Percentiles rank a stretch among this genome's conserved stretches.
Evolutionary conservation across 53 echinoderm and acorn worm genomes (phyloP).

Genomic region (Paracentrotus lividus): DNA sequence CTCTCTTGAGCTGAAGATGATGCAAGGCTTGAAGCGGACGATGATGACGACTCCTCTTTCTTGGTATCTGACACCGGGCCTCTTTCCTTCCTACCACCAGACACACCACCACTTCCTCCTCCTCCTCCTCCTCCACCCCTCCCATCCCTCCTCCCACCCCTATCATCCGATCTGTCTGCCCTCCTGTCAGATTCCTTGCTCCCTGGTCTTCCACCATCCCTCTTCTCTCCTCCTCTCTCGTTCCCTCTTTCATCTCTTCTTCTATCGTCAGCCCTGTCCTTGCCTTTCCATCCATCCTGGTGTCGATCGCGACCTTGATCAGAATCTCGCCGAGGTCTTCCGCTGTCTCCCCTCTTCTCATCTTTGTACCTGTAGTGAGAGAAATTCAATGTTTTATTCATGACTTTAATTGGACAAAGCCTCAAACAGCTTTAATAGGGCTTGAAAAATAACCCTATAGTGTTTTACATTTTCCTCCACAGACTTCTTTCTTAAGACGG

Average conservation of each 20-base stretch:
- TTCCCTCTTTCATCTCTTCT: slow-evolving; percentile 28
- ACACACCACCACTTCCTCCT: slow-evolving; percentile 36
- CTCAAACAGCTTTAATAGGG: background rate
- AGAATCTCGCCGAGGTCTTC: slow-evolving; percentile 13
- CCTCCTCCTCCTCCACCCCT: slow-evolving; percentile 40
- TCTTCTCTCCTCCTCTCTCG: slow-evolving; percentile 52
- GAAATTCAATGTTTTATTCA: background rate
- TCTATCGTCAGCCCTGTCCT: slow-evolving; percentile 61
- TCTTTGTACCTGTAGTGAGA: slow-evolving; percentile 21
- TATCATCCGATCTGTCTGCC: slow-evolving; percentile 19
- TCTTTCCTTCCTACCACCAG: slow-evolving; percentile 21
- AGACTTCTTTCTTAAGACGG: too few species aligned
- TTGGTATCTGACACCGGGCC: slow-evolving; percentile 21
- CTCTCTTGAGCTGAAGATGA: background rate
- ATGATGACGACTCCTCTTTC: slow-evolving; percentile 40
- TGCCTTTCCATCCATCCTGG: slow-evolving; percentile 55
- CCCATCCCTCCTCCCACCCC: slow-evolving; percentile 42
- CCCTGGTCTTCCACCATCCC: background rate
- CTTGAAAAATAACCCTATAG: too few species aligned
- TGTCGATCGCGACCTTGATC: slow-evolving; percentile 50
- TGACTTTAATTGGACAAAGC: background rate
- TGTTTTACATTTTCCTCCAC: too few species aligned
- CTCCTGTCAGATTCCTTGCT: slow-evolving; percentile 32
- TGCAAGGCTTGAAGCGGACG: background rate
- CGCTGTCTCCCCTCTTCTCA: slow-evolving; percentile 53